Conservation (phyloP, 2,797 vertebrate species). For the Austrolebias charrua region DNA sequence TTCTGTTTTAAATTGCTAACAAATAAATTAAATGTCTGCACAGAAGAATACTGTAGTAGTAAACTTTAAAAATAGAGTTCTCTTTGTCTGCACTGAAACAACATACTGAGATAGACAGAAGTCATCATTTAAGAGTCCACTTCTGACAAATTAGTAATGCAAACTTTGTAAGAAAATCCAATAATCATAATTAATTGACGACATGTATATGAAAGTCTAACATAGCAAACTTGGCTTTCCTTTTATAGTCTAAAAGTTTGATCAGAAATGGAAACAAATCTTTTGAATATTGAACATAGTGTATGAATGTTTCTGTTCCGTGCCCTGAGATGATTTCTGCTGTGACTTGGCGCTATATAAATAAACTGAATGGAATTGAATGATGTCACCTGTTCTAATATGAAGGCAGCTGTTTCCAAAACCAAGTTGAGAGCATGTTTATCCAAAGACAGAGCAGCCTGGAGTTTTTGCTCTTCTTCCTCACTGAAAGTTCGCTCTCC, state of each 20-base stretch:
- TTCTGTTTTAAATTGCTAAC: background rate
- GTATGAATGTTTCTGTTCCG: too few species aligned
- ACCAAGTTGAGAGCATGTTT: constrained; percentile 88
- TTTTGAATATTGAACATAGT: background rate
- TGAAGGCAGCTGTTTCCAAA: constrained; percentile 90
- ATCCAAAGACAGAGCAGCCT: constrained; percentile 87
- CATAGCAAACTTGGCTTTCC: background rate
- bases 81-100: background rate
- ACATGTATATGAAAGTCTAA: background rate
- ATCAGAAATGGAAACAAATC: background rate
- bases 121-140: background rate
- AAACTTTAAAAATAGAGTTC: background rate
- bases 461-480: constrained; percentile 94
- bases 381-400: constrained; percentile 89
- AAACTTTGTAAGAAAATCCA: background rate
- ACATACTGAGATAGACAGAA: background rate
- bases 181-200: background rate
- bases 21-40: background rate
- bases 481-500: constrained; percentile 91
- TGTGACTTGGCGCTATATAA: too few species aligned
- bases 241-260: background rate
- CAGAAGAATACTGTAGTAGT: background rate
- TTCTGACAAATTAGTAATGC: background rate
- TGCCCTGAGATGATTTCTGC: too few species aligned
- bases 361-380: too few species aligned